Percentiles rank a stretch among this genome's conserved stretches.
These are phyloP conservation scores for Plutomurus gul DNA, from an alignment of 1,140 invertebrate genomes.

Conservation along the genomic window DNA sequence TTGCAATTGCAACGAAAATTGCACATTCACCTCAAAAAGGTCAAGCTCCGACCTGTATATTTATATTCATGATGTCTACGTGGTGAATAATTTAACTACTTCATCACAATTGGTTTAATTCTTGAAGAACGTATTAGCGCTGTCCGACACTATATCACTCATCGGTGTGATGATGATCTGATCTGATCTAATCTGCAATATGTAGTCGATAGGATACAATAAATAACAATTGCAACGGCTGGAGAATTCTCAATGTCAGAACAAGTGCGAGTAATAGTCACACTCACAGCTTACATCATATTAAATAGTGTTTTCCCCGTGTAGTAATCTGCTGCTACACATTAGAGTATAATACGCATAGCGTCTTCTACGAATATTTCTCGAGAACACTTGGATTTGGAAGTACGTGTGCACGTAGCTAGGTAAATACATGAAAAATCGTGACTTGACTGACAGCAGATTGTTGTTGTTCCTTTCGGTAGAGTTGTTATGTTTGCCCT, in stretches of 20 bases:
- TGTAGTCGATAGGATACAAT: neutral
- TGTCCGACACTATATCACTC: too few relatives aligned
- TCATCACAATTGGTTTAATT: neutral
- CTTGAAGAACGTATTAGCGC: neutral
- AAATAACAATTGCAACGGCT: neutral
- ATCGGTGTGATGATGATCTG: too few relatives aligned
- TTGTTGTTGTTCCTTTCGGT: neutral
- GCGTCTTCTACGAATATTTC: too few relatives aligned
- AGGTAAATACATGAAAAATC: neutral
- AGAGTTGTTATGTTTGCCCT: neutral
- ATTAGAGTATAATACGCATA: neutral
- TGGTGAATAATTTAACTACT: neutral
- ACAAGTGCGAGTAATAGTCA: neutral
- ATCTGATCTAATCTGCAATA: neutral
- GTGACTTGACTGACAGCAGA: constrained; percentile 25
- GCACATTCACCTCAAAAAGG: neutral
- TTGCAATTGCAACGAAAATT: neutral
- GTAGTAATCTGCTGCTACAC: neutral
- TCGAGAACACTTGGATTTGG: neutral
- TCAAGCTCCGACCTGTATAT: constrained; percentile 1
- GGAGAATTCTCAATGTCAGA: neutral
- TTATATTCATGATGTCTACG: neutral
- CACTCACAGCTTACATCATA: neutral
- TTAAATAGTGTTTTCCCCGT: too few relatives aligned
- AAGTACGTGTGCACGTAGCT: neutral